A percentile compares a stretch with the other conserved stretches of the same genome.
phyloP scores from a whole-genome alignment of 2,113 vertebrate species.

The Tupaia chinensis region DNA sequence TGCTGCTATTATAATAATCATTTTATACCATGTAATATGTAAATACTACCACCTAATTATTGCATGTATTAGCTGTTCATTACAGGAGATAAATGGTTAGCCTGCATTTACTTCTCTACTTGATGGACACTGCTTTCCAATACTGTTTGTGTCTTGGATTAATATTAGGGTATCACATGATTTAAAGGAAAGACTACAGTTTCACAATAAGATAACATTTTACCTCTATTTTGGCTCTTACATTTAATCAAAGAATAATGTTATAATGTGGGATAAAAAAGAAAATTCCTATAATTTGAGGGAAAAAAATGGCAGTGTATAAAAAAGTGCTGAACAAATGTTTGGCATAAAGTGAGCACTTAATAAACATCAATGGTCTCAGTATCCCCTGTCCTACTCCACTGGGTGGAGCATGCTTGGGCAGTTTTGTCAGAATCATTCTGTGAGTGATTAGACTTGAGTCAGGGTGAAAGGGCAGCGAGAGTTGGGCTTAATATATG shows the following conservation, averaged over 20 bases:
- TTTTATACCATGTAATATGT: background rate
- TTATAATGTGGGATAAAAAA: too few species aligned
- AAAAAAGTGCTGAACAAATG: background rate
- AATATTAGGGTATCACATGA: background rate
- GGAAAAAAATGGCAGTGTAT: background rate
- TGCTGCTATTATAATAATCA: background rate
- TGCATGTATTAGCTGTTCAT: background rate
- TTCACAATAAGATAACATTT: background rate
- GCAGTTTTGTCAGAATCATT: constrained; percentile 6
- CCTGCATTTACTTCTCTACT: background rate
- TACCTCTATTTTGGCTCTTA: background rate
- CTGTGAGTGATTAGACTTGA: constrained; percentile 39
- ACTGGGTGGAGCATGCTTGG: background rate
- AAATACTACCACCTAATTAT: background rate
- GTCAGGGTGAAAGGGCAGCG: constrained; percentile 66
- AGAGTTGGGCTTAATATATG: background rate
- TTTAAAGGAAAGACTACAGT: background rate
- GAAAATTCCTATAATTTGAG: background rate
- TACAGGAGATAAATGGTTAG: background rate
- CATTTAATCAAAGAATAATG: background rate
- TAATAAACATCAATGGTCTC: background rate
- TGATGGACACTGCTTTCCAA: background rate
- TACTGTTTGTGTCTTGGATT: background rate
- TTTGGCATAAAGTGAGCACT: background rate
- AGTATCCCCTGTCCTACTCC: background rate